A percentile compares a stretch with the other conserved stretches of the same genome.
Conservation (phyloP, 1,140 invertebrate species). For the Pseudoatta argentina region DNA sequence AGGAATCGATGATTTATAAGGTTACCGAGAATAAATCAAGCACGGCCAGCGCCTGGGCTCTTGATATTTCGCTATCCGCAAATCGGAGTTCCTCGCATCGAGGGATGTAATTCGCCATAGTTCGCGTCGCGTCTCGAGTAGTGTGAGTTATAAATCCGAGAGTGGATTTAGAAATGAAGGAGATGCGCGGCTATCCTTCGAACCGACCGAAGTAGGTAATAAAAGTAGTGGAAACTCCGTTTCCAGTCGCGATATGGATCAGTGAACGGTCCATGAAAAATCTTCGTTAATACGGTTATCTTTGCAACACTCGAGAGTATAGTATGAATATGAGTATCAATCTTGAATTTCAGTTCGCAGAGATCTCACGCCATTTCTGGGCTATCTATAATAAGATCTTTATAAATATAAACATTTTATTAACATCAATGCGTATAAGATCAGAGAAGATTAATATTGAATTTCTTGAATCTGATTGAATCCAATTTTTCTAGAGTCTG, state of each 20-base stretch:
- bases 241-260: conserved; percentile 55
- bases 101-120: conserved; percentile 46
- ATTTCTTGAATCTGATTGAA: conserved; percentile 13
- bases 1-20: conserved; percentile 65
- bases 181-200: conserved; percentile 44
- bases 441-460: conserved; percentile 10
- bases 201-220: conserved; percentile 18
- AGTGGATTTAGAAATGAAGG: conserved; percentile 58
- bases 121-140: conserved; percentile 52
- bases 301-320: background rate
- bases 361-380: conserved; percentile 11
- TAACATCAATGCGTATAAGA: background rate
- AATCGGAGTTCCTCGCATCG: conserved; percentile 36
- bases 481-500: background rate
- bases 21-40: conserved; percentile 62
- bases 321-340: conserved; percentile 33
- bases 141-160: conserved; percentile 59
- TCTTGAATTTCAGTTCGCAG: conserved; percentile 21
- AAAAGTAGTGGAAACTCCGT: too few species aligned
- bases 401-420: conserved; percentile 7
- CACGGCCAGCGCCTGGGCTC: conserved; percentile 42
- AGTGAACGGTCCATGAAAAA: conserved; percentile 50
- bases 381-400: conserved; percentile 27
- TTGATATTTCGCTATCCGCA: conserved; percentile 70
- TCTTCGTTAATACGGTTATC: conserved; percentile 55